These are phyloP conservation scores for Prietella phreatophila DNA, from an alignment of 2,113 vertebrate species.

Conservation along the genomic window DNA sequence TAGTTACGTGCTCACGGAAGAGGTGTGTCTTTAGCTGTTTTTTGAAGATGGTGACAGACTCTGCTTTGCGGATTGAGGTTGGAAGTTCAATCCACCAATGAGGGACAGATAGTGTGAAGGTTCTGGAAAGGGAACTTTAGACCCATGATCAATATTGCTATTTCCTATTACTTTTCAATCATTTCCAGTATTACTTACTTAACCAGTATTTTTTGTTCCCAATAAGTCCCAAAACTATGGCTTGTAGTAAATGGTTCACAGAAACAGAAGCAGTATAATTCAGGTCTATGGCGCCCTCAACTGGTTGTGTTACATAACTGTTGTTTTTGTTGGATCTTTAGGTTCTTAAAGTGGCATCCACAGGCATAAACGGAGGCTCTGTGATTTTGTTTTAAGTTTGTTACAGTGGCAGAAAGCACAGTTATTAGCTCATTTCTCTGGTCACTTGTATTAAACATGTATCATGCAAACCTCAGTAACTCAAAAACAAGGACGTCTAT, in stretches of 20 bases:
- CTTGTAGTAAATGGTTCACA: not conserved
- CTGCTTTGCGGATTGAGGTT: no score
- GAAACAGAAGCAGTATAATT: not conserved
- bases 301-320: not conserved
- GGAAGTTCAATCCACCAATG: no score
- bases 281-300: conserved; percentile 42
- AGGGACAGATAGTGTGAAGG: no score
- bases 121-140: no score
- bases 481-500: not conserved
- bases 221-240: not conserved
- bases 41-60: no score
- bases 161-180: not conserved
- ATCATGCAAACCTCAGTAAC: not conserved
- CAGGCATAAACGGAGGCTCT: not conserved
- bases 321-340: not conserved
- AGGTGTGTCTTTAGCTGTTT: no score
- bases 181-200: not conserved
- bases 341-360: not conserved
- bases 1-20: no score
- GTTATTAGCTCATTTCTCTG: not conserved
- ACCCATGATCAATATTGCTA: not conserved
- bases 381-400: not conserved
- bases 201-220: no score
- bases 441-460: not conserved
- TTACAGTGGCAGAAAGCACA: not conserved